A percentile compares a stretch with the other conserved stretches of the same genome.
Evolutionary conservation across 2,888 invertebrate genomes (phyloP).

Genomic region (Achlya flavicornis): DNA sequence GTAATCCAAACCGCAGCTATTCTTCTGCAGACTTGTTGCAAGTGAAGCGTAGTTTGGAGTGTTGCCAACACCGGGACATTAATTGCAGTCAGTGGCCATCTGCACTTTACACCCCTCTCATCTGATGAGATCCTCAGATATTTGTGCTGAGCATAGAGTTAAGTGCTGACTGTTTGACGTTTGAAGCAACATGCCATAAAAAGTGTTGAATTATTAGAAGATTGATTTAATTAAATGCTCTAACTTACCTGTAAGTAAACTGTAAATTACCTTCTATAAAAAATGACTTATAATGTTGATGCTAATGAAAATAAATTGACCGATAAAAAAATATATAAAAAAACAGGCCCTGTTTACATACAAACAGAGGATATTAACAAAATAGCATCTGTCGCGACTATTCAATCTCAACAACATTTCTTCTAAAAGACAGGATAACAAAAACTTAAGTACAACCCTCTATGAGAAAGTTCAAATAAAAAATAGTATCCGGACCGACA

Average conservation of each 20-base stretch:
- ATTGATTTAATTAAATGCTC: background rate
- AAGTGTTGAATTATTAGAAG: background rate
- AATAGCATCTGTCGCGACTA: slow-evolving; percentile 62
- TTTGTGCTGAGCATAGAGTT: background rate
- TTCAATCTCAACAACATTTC: slow-evolving; percentile 50
- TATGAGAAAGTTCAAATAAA: slow-evolving; percentile 62
- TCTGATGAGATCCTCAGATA: slow-evolving; percentile 30
- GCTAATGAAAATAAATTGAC: background rate
- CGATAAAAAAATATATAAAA: background rate
- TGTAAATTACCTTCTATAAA: too few species aligned
- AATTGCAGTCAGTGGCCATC: slow-evolving; percentile 54
- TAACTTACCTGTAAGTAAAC: background rate
- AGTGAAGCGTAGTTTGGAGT: slow-evolving; percentile 40
- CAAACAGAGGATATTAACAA: slow-evolving; percentile 64
- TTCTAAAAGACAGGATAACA: slow-evolving; percentile 65
- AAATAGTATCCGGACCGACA: slow-evolving; percentile 60
- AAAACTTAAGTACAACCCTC: slow-evolving; percentile 51
- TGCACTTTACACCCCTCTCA: slow-evolving; percentile 49
- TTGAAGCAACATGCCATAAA: background rate
- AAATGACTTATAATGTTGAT: background rate
- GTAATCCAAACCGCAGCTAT: slow-evolving; percentile 20
- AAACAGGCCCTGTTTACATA: slow-evolving; percentile 32
- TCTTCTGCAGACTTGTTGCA: slow-evolving; percentile 48
- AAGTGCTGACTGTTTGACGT: slow-evolving; percentile 10
- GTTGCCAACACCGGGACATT: slow-evolving; percentile 46